Percentiles rank a stretch among this genome's conserved stretches.
These are phyloP conservation scores for Mermis nigrescens DNA, from an alignment of 2,888 invertebrate genomes.

Conservation along the genomic window DNA sequence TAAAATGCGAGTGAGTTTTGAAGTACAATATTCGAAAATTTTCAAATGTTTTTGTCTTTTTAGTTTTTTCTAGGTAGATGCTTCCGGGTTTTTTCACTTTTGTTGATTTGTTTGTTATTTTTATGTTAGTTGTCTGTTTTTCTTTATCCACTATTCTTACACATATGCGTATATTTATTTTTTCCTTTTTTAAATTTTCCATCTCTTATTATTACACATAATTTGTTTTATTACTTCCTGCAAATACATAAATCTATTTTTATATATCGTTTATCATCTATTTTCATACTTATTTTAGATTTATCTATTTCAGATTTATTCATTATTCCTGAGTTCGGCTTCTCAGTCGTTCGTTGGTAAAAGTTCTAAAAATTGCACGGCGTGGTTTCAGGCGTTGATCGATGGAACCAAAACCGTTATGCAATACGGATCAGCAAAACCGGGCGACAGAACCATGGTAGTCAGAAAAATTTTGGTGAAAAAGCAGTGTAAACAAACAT, in stretches of 20 bases:
- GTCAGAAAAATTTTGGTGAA: slow-evolving; percentile 7
- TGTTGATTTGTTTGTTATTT: too few relatives aligned
- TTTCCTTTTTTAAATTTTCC: too few relatives aligned
- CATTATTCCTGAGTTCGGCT: background rate
- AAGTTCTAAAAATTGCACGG: slow-evolving; percentile 11
- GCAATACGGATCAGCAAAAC: slow-evolving; percentile 49
- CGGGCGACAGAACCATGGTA: slow-evolving; percentile 56
- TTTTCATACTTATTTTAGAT: background rate
- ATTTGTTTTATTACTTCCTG: background rate
- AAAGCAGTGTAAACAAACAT: background rate
- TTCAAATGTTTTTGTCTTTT: background rate
- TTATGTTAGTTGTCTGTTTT: too few relatives aligned
- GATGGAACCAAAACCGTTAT: slow-evolving; percentile 44
- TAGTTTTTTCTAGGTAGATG: background rate
- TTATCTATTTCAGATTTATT: slow-evolving; percentile 2
- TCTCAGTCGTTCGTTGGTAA: background rate
- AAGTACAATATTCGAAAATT: too few relatives aligned
- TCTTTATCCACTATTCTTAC: too few relatives aligned
- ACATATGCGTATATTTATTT: too few relatives aligned
- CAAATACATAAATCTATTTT: background rate
- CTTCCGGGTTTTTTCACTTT: background rate
- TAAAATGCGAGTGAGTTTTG: too few relatives aligned
- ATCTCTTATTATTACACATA: too few relatives aligned
- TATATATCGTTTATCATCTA: too few relatives aligned
- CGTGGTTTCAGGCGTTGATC: slow-evolving; percentile 43